Base-by-base conservation (phyloP, 2,888 invertebrate species). In the Hypsopygia costalis region DNA sequence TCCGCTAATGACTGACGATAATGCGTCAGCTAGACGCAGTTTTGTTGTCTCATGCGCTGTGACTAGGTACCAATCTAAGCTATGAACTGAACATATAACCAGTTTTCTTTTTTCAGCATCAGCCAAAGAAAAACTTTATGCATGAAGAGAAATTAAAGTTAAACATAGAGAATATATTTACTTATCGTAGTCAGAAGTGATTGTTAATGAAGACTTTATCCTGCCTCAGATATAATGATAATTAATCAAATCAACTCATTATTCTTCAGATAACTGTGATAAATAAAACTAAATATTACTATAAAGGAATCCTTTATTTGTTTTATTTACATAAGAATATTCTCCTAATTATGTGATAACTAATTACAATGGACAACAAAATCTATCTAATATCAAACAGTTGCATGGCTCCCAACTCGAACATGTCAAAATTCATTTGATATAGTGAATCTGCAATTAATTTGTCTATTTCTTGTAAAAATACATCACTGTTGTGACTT, bases 281-380 rank as follows among this genome's bases (percentile, higher is more conserved):
- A 11, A 31, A 12, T 31, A 12, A 25, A 25, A 25, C 25, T 42
- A 69, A 75, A 78, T 47, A 75, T 27, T 39, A 39, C 16, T 78
- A 80, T 79, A 82, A 83, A 81, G 79, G 70, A 80, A 74, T 72
- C 73, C 76, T 86, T 85, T 85, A 83, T 83, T 82, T 69, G 66
- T 78, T 76, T n/a, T 86, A 86, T 87, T 85, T 87, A 86, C 87
- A 86, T 85, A 82, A 76, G 81, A 83, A 80, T 81, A 83, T 85
- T 83, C 85, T 72, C 80, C 85, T 85, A 85, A 78, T 79, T 76
- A 79, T 64, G 76, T 65, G 71, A 69, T 73, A 74, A 80, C 83
- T 82, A 82, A 81, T 81, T 81, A 85, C 83, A 85, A 73, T 70
- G 70, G 75, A 83, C 81, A 86, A 83, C 81, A 81, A 82, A 80